These are phyloP conservation scores for Diaprepes abbreviatus DNA, from an alignment of 2,888 invertebrate genomes.

Conservation along the genomic window DNA sequence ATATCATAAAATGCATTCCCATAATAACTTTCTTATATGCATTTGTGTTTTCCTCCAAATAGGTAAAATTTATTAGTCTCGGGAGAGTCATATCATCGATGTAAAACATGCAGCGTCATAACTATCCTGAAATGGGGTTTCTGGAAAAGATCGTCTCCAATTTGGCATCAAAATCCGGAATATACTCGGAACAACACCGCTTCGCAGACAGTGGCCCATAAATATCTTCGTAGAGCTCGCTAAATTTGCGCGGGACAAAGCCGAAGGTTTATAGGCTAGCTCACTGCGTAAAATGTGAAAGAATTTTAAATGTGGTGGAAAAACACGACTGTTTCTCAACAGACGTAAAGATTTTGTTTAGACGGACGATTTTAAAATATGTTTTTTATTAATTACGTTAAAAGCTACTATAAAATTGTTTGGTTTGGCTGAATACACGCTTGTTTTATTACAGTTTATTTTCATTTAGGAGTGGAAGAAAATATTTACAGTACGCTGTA, in stretches of 20 bases:
- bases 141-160: conserved; percentile 68
- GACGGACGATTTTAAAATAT: background rate
- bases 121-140: conserved; percentile 66
- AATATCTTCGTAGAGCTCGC: conserved; percentile 53
- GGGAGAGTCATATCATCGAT: conserved; percentile 24
- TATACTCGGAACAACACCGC: conserved; percentile 61
- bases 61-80: conserved; percentile 24
- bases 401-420: too few species aligned
- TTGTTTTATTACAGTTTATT: too few species aligned
- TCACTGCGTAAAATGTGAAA: conserved; percentile 40
- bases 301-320: conserved; percentile 40
- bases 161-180: conserved; percentile 67
- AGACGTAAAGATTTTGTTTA: conserved; percentile 6
- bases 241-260: conserved; percentile 39
- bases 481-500: too few species aligned
- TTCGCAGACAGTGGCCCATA: conserved; percentile 58
- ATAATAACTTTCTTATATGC: background rate
- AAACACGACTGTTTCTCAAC: conserved; percentile 22
- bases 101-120: conserved; percentile 66
- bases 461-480: too few species aligned
- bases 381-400: too few species aligned
- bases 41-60: conserved; percentile 6
- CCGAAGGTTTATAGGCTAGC: conserved; percentile 40
- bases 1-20: background rate
- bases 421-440: too few species aligned